phyloP scores from a whole-genome alignment of 2,888 invertebrate genomes.

The Trissolcus brochymenae region DNA sequence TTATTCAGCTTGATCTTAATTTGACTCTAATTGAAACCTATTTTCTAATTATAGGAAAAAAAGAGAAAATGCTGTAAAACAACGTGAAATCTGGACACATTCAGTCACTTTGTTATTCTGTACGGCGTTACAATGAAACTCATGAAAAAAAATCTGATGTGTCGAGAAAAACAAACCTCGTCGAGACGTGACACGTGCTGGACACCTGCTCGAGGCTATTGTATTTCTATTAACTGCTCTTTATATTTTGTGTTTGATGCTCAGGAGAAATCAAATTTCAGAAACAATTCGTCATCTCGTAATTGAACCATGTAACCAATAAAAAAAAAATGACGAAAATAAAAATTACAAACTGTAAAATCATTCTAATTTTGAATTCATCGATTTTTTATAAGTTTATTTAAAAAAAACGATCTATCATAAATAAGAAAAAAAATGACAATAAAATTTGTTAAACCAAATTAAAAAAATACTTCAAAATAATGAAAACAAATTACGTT shows the following conservation, averaged over 20 bases:
- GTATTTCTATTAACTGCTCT: constrained; percentile 25
- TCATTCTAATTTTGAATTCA: too few relatives aligned
- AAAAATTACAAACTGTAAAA: too few relatives aligned
- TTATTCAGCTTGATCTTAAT: constrained; percentile 6
- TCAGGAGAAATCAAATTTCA: too few relatives aligned
- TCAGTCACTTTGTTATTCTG: constrained; percentile 16
- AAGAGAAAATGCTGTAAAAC: constrained; percentile 25
- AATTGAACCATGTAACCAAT: too few relatives aligned
- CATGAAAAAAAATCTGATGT: constrained; percentile 19
- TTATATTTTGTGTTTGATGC: background rate
- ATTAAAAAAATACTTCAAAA: too few relatives aligned
- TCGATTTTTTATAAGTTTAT: too few relatives aligned
- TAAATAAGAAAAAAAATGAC: background rate
- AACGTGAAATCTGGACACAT: constrained; percentile 32
- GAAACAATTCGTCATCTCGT: background rate
- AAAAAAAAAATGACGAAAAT: too few relatives aligned
- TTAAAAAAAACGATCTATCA: too few relatives aligned
- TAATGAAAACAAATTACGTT: too few relatives aligned
- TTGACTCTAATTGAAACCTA: constrained; percentile 4
- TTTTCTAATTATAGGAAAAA: constrained; percentile 32
- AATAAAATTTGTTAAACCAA: too few relatives aligned
- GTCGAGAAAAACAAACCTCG: constrained; percentile 40
- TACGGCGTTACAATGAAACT: constrained; percentile 17
- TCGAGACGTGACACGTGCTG: constrained; percentile 38
- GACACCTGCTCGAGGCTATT: constrained; percentile 27